These are phyloP conservation scores for Ostrea edulis DNA, from an alignment of 1,140 invertebrate genomes.

Conservation along the genomic window DNA sequence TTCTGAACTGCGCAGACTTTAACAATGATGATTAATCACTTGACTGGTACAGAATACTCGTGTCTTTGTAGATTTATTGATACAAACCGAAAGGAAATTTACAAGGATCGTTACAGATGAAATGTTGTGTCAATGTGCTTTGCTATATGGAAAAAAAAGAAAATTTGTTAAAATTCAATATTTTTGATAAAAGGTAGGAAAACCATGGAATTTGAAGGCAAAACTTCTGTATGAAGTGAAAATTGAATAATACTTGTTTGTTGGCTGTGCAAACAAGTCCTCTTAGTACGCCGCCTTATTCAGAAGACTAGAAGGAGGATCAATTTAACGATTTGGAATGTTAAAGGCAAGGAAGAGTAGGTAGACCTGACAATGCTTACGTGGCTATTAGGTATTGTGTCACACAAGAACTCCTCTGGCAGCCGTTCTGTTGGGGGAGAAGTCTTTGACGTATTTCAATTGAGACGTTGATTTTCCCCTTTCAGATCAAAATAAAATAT, in stretches of 20 bases:
- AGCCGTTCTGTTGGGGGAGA: constrained; percentile 9
- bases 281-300: neutral
- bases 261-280: constrained; percentile 4
- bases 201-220: constrained; percentile 19
- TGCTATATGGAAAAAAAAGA: neutral
- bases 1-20: too few relatives aligned
- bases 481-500: constrained; percentile 38
- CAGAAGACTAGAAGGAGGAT: constrained; percentile 22
- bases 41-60: too few relatives aligned
- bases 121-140: neutral
- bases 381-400: constrained; percentile 25
- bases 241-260: constrained; percentile 34
- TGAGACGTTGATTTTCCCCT: constrained; percentile 30
- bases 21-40: too few relatives aligned
- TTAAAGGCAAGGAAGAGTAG: constrained; percentile 30
- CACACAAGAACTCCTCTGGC: neutral
- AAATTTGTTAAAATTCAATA: neutral
- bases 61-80: neutral
- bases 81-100: neutral
- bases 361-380: neutral
- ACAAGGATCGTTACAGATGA: neutral
- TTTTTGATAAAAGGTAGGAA: neutral
- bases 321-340: constrained; percentile 26
- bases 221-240: neutral
- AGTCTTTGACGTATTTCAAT: neutral